Percentiles rank a stretch among this genome's conserved stretches.
Evolutionary conservation across 2,888 invertebrate genomes (phyloP).

Genomic region (Lepidocyrtinus sp.): DNA sequence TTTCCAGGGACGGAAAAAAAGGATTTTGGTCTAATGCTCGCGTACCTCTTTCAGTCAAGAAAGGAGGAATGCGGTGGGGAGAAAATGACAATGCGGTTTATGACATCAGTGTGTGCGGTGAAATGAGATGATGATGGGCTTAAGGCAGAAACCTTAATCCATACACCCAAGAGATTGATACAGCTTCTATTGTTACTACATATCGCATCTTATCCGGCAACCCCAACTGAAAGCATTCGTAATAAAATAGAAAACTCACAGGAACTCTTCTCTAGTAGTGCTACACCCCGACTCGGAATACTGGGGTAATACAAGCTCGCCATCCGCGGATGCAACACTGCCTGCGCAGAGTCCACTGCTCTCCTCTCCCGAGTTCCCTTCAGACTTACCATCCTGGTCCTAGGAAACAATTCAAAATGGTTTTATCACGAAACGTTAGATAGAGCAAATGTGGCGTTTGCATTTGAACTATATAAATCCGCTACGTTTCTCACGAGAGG

Average conservation of each 20-base stretch:
- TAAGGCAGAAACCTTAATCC: background rate
- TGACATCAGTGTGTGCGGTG: background rate
- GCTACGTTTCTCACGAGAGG: background rate
- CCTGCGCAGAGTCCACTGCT: conserved; percentile 33
- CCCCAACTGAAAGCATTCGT: background rate
- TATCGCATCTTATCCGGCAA: background rate
- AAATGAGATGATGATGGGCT: background rate
- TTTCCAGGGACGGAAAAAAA: too few species aligned
- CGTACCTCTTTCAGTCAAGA: too few species aligned
- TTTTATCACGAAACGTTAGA: background rate
- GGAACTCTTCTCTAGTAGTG: conserved; percentile 72
- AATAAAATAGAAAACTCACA: conserved; percentile 71
- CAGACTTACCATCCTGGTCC: conserved; percentile 65
- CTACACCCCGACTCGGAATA: conserved; percentile 41
- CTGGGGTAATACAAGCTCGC: conserved; percentile 55
- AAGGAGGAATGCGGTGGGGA: background rate
- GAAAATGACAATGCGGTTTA: background rate
- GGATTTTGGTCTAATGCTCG: too few species aligned
- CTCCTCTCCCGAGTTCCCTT: conserved; percentile 65
- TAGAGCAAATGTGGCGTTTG: background rate
- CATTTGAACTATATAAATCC: background rate
- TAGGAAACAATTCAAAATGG: conserved; percentile 28
- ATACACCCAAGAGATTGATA: background rate
- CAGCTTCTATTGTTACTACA: background rate
- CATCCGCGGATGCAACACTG: conserved; percentile 37